Conservation (phyloP, 2,113 vertebrate genomes). For the Nasalis larvatus region DNA sequence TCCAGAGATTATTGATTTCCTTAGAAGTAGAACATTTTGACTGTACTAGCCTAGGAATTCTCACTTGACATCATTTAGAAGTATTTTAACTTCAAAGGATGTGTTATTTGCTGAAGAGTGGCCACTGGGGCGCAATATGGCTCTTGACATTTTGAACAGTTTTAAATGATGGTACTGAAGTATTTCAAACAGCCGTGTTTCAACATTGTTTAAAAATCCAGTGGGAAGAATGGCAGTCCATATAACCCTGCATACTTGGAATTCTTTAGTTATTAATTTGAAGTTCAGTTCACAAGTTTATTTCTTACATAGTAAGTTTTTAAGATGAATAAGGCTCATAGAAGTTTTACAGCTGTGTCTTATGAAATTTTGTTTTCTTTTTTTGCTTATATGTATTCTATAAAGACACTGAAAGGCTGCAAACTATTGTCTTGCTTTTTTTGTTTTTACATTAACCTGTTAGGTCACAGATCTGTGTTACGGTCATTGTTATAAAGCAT, state of each 20-base stretch:
- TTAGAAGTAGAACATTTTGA: slow-evolving; percentile 19
- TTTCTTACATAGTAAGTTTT: not conserved
- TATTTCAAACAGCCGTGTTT: slow-evolving; percentile 59
- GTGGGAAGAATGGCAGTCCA: slow-evolving; percentile 38
- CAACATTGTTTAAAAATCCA: slow-evolving; percentile 57
- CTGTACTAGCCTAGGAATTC: not conserved
- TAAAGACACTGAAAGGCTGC: not conserved
- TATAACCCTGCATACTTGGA: slow-evolving; percentile 52
- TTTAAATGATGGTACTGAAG: slow-evolving; percentile 59
- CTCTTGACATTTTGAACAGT: slow-evolving; percentile 67
- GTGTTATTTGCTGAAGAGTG: slow-evolving; percentile 57
- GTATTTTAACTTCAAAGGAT: slow-evolving; percentile 66
- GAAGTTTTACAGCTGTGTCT: slow-evolving; percentile 41
- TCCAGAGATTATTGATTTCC: slow-evolving; percentile 37
- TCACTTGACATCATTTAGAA: slow-evolving; percentile 55
- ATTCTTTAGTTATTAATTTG: slow-evolving; percentile 68
- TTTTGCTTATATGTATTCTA: not conserved
- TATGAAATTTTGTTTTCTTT: slow-evolving; percentile 40
- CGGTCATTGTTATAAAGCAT: not conserved
- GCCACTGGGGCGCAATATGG: slow-evolving; percentile 52
- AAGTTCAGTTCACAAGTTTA: slow-evolving; percentile 63
- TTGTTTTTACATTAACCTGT: not conserved
- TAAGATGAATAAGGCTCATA: not conserved
- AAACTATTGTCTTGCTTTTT: not conserved
- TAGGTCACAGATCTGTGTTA: not conserved